Conservation (phyloP, 1,140 invertebrate species). For the Drosophila sp. region DNA sequence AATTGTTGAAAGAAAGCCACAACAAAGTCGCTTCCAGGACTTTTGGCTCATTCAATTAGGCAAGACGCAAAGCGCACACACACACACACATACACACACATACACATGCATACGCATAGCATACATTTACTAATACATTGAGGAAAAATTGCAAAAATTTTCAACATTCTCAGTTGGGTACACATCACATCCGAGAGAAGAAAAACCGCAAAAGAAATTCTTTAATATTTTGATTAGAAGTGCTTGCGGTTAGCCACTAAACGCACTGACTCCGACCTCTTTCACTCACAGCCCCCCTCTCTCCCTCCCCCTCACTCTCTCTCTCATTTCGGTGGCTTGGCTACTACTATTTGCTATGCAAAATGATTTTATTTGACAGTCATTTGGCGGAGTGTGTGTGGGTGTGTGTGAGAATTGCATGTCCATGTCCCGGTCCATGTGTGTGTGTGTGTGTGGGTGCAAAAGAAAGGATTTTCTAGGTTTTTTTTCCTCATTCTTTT, state of each 20-base stretch:
- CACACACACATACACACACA: slow-evolving; percentile 11
- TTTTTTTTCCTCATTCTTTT: neutral
- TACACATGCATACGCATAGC: neutral
- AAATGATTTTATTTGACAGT: slow-evolving; percentile 75
- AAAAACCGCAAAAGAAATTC: slow-evolving; percentile 50
- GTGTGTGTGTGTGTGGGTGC: neutral
- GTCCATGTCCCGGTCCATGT: neutral
- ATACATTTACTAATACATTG: neutral
- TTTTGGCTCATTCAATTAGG: slow-evolving; percentile 62
- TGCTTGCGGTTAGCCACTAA: slow-evolving; percentile 70
- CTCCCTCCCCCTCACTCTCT: neutral
- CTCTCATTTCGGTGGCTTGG: no score
- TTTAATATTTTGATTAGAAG: slow-evolving; percentile 72
- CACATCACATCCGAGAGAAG: slow-evolving; percentile 46
- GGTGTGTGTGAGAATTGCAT: slow-evolving; percentile 53
- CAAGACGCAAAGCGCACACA: slow-evolving; percentile 30
- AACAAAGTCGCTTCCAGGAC: slow-evolving; percentile 45
- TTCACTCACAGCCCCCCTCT: neutral
- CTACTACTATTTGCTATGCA: slow-evolving; percentile 59
- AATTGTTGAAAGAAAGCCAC: slow-evolving; percentile 55
- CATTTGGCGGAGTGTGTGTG: slow-evolving; percentile 50
- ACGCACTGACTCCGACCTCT: slow-evolving; percentile 32
- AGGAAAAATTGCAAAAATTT: slow-evolving; percentile 40
- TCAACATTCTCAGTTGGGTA: slow-evolving; percentile 40
- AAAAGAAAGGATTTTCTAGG: slow-evolving; percentile 40